Evolutionary conservation across 2,888 invertebrate species (phyloP).

Genomic region (Rugalucina vietnamica): DNA sequence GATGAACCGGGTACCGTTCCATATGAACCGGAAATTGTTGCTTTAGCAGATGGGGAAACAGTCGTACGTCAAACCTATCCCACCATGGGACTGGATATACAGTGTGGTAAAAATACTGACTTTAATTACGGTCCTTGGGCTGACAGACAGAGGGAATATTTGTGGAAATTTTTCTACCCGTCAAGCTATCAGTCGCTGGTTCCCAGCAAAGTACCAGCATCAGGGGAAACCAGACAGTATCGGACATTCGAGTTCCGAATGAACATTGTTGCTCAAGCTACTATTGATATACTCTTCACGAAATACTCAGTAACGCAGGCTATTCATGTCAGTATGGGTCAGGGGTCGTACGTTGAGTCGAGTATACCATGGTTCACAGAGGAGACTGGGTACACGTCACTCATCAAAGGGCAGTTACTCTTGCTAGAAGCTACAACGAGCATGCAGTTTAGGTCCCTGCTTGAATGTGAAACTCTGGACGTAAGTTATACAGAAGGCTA

Average conservation of each 20-base stretch:
- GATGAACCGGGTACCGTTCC: slow-evolving; percentile 97
- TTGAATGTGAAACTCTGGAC: slow-evolving; percentile 97
- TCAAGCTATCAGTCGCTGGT: slow-evolving; percentile 83
- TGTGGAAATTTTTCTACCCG: slow-evolving; percentile 97
- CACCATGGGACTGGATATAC: slow-evolving; percentile 97
- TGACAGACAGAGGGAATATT: slow-evolving; percentile 96
- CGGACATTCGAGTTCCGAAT: slow-evolving; percentile 96
- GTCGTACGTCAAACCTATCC: slow-evolving; percentile 91
- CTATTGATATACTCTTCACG: slow-evolving; percentile 97
- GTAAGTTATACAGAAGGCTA: no score
- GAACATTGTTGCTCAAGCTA: slow-evolving; percentile 94
- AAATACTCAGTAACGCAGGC: slow-evolving; percentile 96
- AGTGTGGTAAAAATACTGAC: slow-evolving; percentile 89
- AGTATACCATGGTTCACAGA: slow-evolving; percentile 94
- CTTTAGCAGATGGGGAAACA: slow-evolving; percentile 95
- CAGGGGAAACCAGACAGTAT: slow-evolving; percentile 94
- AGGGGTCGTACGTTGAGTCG: slow-evolving; percentile 98
- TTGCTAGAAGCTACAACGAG: slow-evolving; percentile 98
- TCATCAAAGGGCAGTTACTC: slow-evolving; percentile 96
- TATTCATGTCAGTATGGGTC: slow-evolving; percentile 96
- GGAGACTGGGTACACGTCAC: slow-evolving; percentile 94
- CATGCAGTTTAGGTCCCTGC: slow-evolving; percentile 94
- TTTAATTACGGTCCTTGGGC: slow-evolving; percentile 99
- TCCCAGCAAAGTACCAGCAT: slow-evolving; percentile 91
- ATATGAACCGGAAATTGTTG: slow-evolving; percentile 94